A percentile compares a stretch with the other conserved stretches of the same genome.
Evolutionary conservation across 2,113 vertebrate genomes (phyloP).

Genomic region (Monarcha castaneiventris): DNA sequence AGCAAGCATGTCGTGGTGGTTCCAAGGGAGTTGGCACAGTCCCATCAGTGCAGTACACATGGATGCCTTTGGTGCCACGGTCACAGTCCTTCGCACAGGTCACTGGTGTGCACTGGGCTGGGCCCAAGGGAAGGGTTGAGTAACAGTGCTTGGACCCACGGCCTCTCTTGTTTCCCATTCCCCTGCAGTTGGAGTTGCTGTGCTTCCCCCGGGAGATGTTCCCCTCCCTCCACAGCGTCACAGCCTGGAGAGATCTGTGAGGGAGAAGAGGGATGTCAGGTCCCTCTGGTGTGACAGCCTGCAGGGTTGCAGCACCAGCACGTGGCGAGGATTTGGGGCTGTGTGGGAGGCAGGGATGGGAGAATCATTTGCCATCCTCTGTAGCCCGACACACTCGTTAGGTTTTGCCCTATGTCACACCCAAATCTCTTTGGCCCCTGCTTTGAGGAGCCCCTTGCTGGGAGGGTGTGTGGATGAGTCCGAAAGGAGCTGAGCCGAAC

Average conservation of each 20-base stretch:
- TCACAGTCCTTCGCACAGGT: neutral
- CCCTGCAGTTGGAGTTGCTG: neutral
- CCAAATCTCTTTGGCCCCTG: neutral
- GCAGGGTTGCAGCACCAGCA: neutral
- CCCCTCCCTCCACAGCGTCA: neutral
- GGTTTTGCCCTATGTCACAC: neutral
- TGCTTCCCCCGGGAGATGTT: neutral
- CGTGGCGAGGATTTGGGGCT: rapidly evolving
- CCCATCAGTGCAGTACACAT: rapidly evolving
- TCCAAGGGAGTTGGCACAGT: neutral
- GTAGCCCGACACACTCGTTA: neutral
- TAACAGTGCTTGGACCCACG: neutral
- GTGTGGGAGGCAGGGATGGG: neutral
- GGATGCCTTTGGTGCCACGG: rapidly evolving
- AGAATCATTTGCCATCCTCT: neutral
- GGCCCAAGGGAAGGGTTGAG: neutral
- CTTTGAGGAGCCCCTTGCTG: neutral
- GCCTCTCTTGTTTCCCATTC: neutral
- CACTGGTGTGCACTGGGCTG: neutral
- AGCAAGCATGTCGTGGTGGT: neutral
- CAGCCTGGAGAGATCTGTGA: neutral
- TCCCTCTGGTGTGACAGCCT: neutral
- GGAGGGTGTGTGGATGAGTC: neutral
- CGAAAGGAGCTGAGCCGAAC: neutral
- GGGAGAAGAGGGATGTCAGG: neutral